These are phyloP conservation scores for Antheraea mylitta DNA, from an alignment of 1,140 invertebrate genomes.

Conservation along the genomic window DNA sequence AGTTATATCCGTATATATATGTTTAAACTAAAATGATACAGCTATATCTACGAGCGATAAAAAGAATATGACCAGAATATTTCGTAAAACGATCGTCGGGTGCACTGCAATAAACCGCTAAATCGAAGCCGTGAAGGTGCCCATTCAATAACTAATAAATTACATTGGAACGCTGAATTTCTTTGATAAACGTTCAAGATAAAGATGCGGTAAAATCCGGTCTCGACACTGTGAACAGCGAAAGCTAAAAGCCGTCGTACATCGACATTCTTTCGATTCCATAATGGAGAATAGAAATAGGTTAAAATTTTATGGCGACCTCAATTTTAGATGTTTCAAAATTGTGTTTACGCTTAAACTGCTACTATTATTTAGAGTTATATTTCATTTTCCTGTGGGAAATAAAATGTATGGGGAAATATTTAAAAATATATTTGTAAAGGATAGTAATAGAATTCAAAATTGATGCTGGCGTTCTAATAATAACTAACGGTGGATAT, in stretches of 20 bases:
- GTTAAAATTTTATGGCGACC: neutral
- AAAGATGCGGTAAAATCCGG: constrained; percentile 37
- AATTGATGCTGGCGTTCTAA: no score
- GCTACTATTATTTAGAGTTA: neutral
- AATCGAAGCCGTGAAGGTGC: constrained; percentile 42
- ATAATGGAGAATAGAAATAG: neutral
- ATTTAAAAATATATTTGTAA: no score
- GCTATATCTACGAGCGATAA: neutral
- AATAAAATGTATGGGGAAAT: no score
- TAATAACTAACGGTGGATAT: no score
- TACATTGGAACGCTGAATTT: constrained; percentile 54
- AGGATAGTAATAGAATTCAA: no score
- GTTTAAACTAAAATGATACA: neutral
- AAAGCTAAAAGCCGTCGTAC: constrained; percentile 5
- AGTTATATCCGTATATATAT: no score
- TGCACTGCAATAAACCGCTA: constrained; percentile 36
- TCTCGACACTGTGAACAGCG: constrained; percentile 14
- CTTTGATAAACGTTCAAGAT: constrained; percentile 62
- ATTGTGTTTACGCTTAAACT: no score
- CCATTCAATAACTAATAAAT: constrained; percentile 62
- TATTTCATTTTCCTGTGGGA: no score
- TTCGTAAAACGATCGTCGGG: constrained; percentile 11
- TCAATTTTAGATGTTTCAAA: neutral
- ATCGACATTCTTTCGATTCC: neutral
- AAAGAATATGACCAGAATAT: constrained; percentile 5